Evolutionary conservation across 1,140 invertebrate species (phyloP), one percentile per base, ranked within the genome.

Genomic region (Galleria mellonella): DNA sequence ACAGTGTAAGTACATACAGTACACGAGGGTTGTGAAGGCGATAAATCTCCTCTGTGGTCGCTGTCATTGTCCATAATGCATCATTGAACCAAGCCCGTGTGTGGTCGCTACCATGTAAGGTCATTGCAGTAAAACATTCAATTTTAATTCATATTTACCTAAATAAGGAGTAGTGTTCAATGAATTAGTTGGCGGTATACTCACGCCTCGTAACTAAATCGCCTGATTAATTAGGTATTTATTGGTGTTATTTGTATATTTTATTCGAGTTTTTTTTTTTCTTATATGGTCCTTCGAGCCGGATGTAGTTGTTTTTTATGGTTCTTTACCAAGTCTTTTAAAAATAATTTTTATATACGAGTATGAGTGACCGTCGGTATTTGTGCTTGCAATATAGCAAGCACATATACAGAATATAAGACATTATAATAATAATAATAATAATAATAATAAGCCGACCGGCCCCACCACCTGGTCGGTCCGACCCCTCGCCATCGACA

Each of bases 1-100:
- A 42, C 43, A 31, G 43, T 57, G 56, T 54, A 35, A 52, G 51
- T 36, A 55, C 62, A 37, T 33, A 39, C 51, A 32, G 44, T 58
- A 65, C 58, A 62, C 32, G 47, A 35, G n/a, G 39, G 14, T 39
- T 37, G 40, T 46, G 47, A 13, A 15, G 9, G 12, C 10, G 2
- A 41, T 41, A 32, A 41, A 41, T 41, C 39, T 41, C 10, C 11
- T 15, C 30, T 32, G 29, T 41, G 39, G 39, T 41, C 29, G 39
- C 32, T 12, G 10, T 35, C 32, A 8, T 29, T 29, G 39, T 41
- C 12, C 36, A 38, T 15, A 12, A 41, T 41, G 39, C 30, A 41
- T 41, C 39, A 41, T 32, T 29, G 29, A 28, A 23, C 2, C 17
- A 23, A 23, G 6, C 2, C 11, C 30, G 23, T 29, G 39, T 41